Evolutionary conservation across 2,113 vertebrate species (phyloP), one percentile per base, ranked within the genome.

Genomic region (Marmota flaviventris): DNA sequence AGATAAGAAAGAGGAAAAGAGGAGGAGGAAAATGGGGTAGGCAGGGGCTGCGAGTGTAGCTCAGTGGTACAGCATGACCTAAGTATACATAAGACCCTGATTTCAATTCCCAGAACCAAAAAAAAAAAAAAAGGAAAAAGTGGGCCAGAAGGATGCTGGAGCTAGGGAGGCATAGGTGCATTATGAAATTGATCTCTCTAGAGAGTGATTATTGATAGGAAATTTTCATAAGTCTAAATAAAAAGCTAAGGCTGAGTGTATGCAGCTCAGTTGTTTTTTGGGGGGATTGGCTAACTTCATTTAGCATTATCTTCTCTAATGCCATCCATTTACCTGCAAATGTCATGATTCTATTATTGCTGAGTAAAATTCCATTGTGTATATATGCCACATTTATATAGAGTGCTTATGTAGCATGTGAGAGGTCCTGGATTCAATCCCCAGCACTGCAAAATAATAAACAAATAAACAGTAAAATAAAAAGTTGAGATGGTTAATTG

Each of bases 141-240:
- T 91, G 75, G 4, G 34, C 27, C n/a, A 67, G 65, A 58, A 58
- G 56, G 91, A 45, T 53, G 2, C 24, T 78, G n/a, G 39, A 72
- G 8, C 75, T 87, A 16, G 76, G n/a, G 63, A 56, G n/a, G 13
- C 39, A 24, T 76, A 51, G 29, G 48, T n/a, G 0, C 20, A 18
- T 81, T 96, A 65, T 96, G 86, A 95, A 85, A 85, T 79, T 87
- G 81, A 77, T 5, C 4, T 92, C 61, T 96, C 61, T 96, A 86
- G 58, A 95, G 69, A 95, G 58, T 91, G 42, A 27, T 90, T 90
- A 78, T 45, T 73, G 58, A 69, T 76, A 76, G 22, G 39, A 70
- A 76, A 72, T 69, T 87, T 87, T 87, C 24, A 82, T 9, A 88
- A 45, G 8, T 96, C 76, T 61, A 90, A 90, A 76, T 94, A 84